Percentiles rank a stretch among this genome's conserved stretches.
Evolutionary conservation across 37 sponge, comb jelly and placozoan species (phyloP).

Genomic region (Spongia lamella): DNA sequence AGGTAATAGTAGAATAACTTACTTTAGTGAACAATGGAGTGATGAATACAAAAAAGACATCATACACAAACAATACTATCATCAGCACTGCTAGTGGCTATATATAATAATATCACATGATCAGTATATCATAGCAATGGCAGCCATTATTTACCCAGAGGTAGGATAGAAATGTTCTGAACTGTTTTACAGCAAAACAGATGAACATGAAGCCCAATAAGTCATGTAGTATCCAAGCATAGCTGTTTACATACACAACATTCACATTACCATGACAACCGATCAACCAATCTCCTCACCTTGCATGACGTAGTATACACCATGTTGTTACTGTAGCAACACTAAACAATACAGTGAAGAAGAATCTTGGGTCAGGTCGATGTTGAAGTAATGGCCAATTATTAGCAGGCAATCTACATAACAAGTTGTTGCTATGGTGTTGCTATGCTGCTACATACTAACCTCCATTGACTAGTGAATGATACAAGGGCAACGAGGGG

Average conservation of each 20-base stretch:
- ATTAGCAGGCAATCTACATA: constrained; percentile 35
- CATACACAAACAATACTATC: constrained; percentile 78
- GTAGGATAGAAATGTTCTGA: background rate
- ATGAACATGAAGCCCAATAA: constrained; percentile 58
- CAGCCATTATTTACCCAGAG: background rate
- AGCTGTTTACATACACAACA: background rate
- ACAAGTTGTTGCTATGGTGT: background rate
- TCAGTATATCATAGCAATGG: constrained; percentile 5
- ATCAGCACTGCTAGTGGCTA: constrained; percentile 70
- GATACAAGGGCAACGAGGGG: constrained; percentile 71
- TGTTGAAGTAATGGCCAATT: constrained; percentile 52
- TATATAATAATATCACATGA: background rate
- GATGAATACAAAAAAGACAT: constrained; percentile 91
- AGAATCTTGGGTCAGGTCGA: constrained; percentile 77
- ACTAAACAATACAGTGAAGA: constrained; percentile 44
- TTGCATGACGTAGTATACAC: constrained; percentile 61
- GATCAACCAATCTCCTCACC: no score
- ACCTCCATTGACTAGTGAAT: constrained; percentile 49
- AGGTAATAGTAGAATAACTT: constrained; percentile 4
- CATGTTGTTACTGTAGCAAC: constrained; percentile 69
- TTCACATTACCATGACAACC: no score
- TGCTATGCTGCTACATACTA: background rate
- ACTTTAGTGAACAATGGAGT: constrained; percentile 80
- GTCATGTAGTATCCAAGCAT: constrained; percentile 64
- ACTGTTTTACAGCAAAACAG: background rate